phyloP scores from a whole-genome alignment of 2,888 invertebrate species.

The Nemapogon koenigi region DNA sequence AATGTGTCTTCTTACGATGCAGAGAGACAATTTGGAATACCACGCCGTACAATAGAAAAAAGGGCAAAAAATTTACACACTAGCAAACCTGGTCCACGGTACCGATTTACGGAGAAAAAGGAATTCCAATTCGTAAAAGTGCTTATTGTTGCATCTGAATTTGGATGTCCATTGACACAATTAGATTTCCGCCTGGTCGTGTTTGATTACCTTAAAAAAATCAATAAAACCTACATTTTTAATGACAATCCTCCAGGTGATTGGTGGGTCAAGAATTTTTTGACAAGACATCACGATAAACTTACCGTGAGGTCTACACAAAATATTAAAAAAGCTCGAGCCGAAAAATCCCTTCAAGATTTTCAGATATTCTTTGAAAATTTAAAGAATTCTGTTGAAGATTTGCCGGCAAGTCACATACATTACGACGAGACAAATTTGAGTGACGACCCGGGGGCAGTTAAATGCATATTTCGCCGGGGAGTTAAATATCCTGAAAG shows the following conservation, averaged over 20 bases:
- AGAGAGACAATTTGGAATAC: conserved; percentile 16
- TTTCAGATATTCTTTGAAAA: conserved; percentile 15
- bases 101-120: not conserved
- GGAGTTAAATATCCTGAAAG: conserved; percentile 19
- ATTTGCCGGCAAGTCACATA: conserved; percentile 13
- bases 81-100: conserved; percentile 10
- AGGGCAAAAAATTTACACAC: conserved; percentile 18
- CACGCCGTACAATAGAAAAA: conserved; percentile 16
- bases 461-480: conserved; percentile 16
- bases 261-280: conserved; percentile 13
- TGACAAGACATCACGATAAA: conserved; percentile 13
- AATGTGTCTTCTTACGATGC: conserved; percentile 14
- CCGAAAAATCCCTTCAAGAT: conserved; percentile 11
- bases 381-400: conserved; percentile 12
- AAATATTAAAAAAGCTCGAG: conserved; percentile 13
- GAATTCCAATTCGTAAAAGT: not conserved
- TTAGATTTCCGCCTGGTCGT: conserved; percentile 15
- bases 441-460: too few relatives aligned
- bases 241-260: conserved; percentile 12
- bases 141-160: conserved; percentile 9
- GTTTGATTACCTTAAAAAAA: conserved; percentile 14
- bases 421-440: conserved; percentile 17
- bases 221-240: not conserved
- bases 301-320: conserved; percentile 14
- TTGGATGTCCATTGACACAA: conserved; percentile 13